A percentile compares a stretch with the other conserved stretches of the same genome.
phyloP scores from a whole-genome alignment of 2,888 invertebrate genomes.

The Metallyticus violacea region DNA sequence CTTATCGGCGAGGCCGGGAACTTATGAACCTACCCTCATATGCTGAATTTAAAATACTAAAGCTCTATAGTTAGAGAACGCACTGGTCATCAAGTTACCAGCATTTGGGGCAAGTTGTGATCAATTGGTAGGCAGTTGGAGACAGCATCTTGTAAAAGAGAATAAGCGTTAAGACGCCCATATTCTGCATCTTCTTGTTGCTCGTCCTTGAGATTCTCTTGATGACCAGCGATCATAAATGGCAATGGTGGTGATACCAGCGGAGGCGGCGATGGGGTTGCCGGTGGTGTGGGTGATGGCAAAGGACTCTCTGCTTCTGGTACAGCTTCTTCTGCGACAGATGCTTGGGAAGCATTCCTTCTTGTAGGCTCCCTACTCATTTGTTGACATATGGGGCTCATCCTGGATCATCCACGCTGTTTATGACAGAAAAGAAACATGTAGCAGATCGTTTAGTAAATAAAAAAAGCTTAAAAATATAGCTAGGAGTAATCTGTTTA shows the following conservation, averaged over 20 bases:
- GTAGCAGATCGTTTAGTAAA: too few relatives aligned
- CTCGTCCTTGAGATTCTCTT: not conserved
- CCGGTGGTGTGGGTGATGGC: conserved; percentile 2
- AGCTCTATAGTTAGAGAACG: not conserved
- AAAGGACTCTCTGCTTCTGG: conserved; percentile 9
- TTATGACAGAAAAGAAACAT: too few relatives aligned
- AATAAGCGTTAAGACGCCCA: not conserved
- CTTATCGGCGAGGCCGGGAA: too few relatives aligned
- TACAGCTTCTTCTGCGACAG: not conserved
- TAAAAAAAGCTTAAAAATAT: too few relatives aligned
- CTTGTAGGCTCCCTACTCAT: not conserved
- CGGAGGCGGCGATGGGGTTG: conserved; percentile 17
- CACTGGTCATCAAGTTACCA: conserved; percentile 20
- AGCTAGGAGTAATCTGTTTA: too few relatives aligned
- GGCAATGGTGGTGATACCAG: not conserved
- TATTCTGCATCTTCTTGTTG: not conserved
- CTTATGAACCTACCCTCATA: too few relatives aligned
- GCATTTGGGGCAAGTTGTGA: conserved; percentile 28
- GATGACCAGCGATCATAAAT: conserved; percentile 4
- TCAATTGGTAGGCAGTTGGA: conserved; percentile 31
- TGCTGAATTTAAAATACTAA: too few relatives aligned
- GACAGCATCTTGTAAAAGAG: not conserved
- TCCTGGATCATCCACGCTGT: not conserved
- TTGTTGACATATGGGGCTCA: not conserved
- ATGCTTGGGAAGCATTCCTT: not conserved